Base-by-base conservation (phyloP, 2,888 invertebrate genomes). In the Trachelus iudaicus region DNA sequence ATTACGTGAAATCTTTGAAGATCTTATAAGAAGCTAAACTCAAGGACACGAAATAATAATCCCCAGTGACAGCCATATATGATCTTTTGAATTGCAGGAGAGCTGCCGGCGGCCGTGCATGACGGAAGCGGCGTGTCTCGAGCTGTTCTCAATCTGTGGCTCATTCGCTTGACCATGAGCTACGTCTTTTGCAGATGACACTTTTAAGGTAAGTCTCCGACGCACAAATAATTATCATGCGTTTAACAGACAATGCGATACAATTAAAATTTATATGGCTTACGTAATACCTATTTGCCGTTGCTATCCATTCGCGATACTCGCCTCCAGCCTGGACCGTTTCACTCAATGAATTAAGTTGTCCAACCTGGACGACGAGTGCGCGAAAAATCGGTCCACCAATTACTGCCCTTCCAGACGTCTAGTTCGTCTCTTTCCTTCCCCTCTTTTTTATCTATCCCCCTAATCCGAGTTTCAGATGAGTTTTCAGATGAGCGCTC, bases 101-200 rank as follows among this genome's bases (percentile, higher is more conserved):
- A 92, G 83, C 85, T 92, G 84, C 92, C 92, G 80, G 92, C 92
- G 76, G 92, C 92, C 77, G 92, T 92, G 80, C 92, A 92, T 83
- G 91, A 92, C 82, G 91, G 90, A 15, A 92, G 90, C 81, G 91
- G 91, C 77, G 91, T 91, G 80, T 91, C 91, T 33, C 87, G 88
- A 83, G 91, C 91, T 79, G 90, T 91, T 77, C 88, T 91, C 81
- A 91, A 91, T 87, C 87, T 91, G 76, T 91, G 91, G 91, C 87
- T 91, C 80, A 87, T 91, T 85, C 90, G 90, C 83, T 85, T 91
- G 77, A 91, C 91, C 76, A 87, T 90, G 81, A 91, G 90, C 85
- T 91, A 90, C 85, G 89, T 91, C 77, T 91, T 91, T 85, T 89
- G 90, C 86, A 91, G 91, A 91, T 91, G 91, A 91, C 91, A 89